Percentiles rank a stretch among this genome's conserved stretches.
These are phyloP conservation scores for Elysia crispata DNA, from an alignment of 2,888 invertebrate species.

Conservation along the genomic window DNA sequence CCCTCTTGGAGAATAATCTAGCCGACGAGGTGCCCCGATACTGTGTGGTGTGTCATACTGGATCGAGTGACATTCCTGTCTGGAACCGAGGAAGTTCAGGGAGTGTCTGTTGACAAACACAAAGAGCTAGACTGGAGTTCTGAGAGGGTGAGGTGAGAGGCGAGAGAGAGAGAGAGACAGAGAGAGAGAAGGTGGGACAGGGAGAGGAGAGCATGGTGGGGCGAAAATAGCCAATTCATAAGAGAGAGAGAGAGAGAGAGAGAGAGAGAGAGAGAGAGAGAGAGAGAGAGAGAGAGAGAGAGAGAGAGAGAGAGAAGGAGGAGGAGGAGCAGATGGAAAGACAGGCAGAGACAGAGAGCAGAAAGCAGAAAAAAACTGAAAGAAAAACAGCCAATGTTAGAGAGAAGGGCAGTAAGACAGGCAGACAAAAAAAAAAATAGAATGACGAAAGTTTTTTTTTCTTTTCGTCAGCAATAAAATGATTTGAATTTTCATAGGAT, in stretches of 20 bases:
- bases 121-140: not conserved
- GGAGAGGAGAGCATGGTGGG: too few relatives aligned
- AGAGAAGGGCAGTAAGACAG: too few relatives aligned
- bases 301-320: conserved; percentile 10
- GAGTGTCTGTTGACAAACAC: not conserved
- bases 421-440: too few relatives aligned
- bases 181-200: not conserved
- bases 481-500: too few relatives aligned
- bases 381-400: too few relatives aligned
- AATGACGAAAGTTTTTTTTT: too few relatives aligned
- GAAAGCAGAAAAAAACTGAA: too few relatives aligned
- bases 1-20: too few relatives aligned
- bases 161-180: not conserved
- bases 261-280: conserved; percentile 17
- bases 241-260: conserved; percentile 20
- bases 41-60: too few relatives aligned
- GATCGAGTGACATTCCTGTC: too few relatives aligned
- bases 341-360: not conserved
- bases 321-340: conserved; percentile 12
- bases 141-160: not conserved
- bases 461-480: too few relatives aligned
- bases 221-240: too few relatives aligned
- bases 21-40: not conserved
- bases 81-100: not conserved
- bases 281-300: conserved; percentile 26